These are phyloP conservation scores for Cephalopachus bancanus DNA, from an alignment of 2,797 vertebrate genomes.

Conservation along the genomic window DNA sequence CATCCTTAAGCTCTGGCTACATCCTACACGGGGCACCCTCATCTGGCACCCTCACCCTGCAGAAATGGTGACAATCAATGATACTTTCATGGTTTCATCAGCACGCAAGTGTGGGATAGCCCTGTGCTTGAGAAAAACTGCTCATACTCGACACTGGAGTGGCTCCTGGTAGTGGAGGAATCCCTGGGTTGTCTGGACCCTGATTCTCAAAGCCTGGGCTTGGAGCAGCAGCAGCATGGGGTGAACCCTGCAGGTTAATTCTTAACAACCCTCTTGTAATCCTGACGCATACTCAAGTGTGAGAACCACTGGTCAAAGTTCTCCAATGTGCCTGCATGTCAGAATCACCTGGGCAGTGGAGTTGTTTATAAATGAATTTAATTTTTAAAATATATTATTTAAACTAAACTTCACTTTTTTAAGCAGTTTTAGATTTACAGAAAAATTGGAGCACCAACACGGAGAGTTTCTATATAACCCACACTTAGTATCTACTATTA, in stretches of 20 bases:
- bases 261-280: too few relatives aligned
- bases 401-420: neutral
- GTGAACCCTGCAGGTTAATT: neutral
- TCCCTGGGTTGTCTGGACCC: neutral
- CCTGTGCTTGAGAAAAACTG: too few relatives aligned
- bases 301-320: neutral
- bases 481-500: neutral
- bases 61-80: neutral
- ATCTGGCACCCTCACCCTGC: neutral
- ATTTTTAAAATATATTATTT: neutral
- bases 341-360: neutral
- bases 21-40: neutral
- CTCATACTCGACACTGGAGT: neutral
- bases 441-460: neutral
- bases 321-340: neutral
- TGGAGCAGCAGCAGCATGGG: neutral
- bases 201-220: neutral
- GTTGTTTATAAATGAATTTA: neutral
- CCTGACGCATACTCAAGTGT: accelerated
- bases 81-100: too few relatives aligned
- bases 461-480: neutral
- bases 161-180: neutral
- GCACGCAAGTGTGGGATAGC: accelerated
- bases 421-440: neutral
- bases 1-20: neutral